Evolutionary conservation across 2,113 vertebrate species (phyloP), one percentile per base, ranked within the genome.

Genomic region (Dasyurus viverrinus): DNA sequence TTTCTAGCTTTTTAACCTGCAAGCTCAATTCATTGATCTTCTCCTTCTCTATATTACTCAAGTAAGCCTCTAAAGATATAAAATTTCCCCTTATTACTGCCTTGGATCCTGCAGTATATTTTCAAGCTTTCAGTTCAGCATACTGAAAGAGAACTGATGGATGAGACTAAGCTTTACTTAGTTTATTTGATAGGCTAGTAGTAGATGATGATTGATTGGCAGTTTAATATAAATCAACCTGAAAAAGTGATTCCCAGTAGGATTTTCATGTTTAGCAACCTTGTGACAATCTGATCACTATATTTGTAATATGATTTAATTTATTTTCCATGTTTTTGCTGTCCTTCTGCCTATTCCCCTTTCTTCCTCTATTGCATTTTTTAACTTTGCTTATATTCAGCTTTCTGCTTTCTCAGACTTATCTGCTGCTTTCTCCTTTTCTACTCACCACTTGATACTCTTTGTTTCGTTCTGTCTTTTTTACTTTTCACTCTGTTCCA

Each of bases 71-170:
- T 48, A 48, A 48, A 3, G 47, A 48, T 48, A 48, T 48, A 48
- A 48, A 48, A 48, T 48, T 48, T 48, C 47, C 47, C 47, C 47
- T 48, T 48, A 48, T 48, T 48, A 48, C 47, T 48, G 47, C 47
- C 5, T 48, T 48, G 47, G 47, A 2, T 48, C 47, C 47, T 48
- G 47, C 47, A 54, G 30, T 16, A 27, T 93, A 54, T 95, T 97
- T 93, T 93, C 93, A 92, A 96, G 53, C 55, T 92, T 94, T 90
- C 92, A 19, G 55, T 92, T 1, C 90, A 89, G 84, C 93, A 89
- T 60, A 30, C 57, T 60, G 27, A 14, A 55, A 5, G 8, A 50
- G 57, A 60, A 60, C 57, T 60, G 5, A 60, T 3, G 9, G 27
- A 30, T 60, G 57, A 60, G 27, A 30, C 9, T 60, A 27, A 60